Evolutionary conservation across 2,113 vertebrate genomes (phyloP).

Genomic region (Cricetomys ansorgei): DNA sequence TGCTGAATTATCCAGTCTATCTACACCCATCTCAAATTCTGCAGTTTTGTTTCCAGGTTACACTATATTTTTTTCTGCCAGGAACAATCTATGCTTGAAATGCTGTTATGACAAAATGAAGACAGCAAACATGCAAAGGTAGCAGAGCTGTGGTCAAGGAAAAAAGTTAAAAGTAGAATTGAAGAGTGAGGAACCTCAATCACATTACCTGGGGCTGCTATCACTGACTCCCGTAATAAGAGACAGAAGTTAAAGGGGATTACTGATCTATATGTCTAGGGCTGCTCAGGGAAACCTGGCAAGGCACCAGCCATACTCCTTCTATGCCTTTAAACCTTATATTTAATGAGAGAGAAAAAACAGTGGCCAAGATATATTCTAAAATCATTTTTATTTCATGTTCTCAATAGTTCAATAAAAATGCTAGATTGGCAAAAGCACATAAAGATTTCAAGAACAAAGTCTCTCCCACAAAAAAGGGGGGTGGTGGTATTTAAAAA

Average conservation of each 20-base stretch:
- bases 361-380: neutral
- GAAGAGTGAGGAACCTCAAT: neutral
- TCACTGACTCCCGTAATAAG: neutral
- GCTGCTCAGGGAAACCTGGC: neutral
- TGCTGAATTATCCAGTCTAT: neutral
- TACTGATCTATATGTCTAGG: neutral
- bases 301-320: neutral
- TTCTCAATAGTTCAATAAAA: neutral
- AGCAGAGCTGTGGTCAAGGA: neutral
- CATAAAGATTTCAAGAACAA: conserved; percentile 33
- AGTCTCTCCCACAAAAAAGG: neutral
- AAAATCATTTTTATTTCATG: conserved; percentile 28
- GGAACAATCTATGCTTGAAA: conserved; percentile 64
- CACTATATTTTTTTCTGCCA: conserved; percentile 30
- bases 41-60: conserved; percentile 17
- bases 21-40: conserved; percentile 32
- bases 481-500: neutral
- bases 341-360: conserved; percentile 45
- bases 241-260: neutral
- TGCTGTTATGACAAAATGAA: conserved; percentile 44
- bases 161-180: conserved; percentile 30
- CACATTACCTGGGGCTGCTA: neutral
- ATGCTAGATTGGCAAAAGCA: conserved; percentile 41
- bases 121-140: conserved; percentile 12
- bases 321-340: conserved; percentile 11